Evolutionary conservation across 37 sponge, comb jelly and placozoan genomes (phyloP).

Genomic region (Diacarnus erythraeanus): DNA sequence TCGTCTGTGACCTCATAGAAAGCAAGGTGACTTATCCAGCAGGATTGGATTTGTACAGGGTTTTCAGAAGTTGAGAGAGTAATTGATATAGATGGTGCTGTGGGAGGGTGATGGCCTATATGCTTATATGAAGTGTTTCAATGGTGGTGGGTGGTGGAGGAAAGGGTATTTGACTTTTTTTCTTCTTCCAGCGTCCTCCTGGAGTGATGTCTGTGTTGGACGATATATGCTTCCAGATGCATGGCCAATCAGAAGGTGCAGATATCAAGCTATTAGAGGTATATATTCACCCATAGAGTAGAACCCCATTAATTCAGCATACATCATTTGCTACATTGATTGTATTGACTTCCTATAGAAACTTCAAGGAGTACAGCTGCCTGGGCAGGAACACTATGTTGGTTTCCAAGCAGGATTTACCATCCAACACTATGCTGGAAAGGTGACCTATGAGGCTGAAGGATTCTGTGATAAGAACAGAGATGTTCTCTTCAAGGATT

Average conservation of each 20-base stretch:
- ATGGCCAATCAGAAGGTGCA: conserved; percentile 95
- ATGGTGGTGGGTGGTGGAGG: too few relatives aligned
- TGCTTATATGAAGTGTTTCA: too few relatives aligned
- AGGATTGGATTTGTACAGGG: too few relatives aligned
- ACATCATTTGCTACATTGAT: too few relatives aligned
- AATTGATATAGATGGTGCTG: too few relatives aligned
- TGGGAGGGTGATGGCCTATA: too few relatives aligned
- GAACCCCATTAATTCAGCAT: too few relatives aligned
- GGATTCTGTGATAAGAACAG: conserved; percentile 97
- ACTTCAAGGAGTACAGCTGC: conserved; percentile 72
- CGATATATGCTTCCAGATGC: conserved; percentile 96
- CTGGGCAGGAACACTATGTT: conserved; percentile 82
- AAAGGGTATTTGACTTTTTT: background rate
- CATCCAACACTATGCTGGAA: conserved; percentile 94
- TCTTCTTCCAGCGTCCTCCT: conserved; percentile 80
- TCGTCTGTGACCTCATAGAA: conserved; percentile 97
- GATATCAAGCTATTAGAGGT: conserved; percentile 88
- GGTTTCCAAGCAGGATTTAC: conserved; percentile 95
- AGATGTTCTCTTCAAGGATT: conserved; percentile 92
- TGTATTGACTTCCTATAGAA: conserved; percentile 65
- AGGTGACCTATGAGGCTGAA: conserved; percentile 90
- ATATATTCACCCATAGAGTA: background rate
- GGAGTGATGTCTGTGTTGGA: conserved; percentile 94
- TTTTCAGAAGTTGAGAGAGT: too few relatives aligned
- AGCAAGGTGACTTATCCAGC: conserved; percentile 86